Base-by-base conservation (phyloP, 1,140 invertebrate genomes). In the Macrostomum lignano region DNA sequence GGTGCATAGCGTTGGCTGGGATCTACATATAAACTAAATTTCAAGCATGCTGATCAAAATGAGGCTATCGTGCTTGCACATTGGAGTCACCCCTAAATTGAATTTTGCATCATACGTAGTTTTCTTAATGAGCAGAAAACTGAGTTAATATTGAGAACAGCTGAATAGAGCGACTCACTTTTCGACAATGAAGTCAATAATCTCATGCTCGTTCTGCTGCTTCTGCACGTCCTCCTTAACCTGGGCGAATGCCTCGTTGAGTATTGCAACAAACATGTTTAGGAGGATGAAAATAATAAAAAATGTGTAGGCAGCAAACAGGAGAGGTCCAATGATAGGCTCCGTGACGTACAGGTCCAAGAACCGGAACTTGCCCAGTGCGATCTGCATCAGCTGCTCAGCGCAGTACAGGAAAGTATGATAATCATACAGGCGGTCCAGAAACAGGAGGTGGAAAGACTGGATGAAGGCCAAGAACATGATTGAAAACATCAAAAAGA, bases 331-430 rank as follows among this genome's bases (percentile, higher is more conserved):
- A 6, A 62, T 41, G 4, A 63, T 31, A 4, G 58, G 55, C 17
- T 49, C 44, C 3, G 52, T 52, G 17, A 46, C 43, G 25, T 49
- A 44, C 46, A 65, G 59, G 2, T 46, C 49, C 23, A 56, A 49
- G 38, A 66, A 64, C 32, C 63, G 48, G 40, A 65, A 65, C 35
- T 62, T 63, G 11, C 63, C 62, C 36, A 65, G 56, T 45, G 64
- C 58, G 52, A 65, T 64, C 3, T 61, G 48, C 36, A 66, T 53
- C 9, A 52, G 54, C 4, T 61, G 51, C 39, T 66, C 60, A 3
- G 58, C 43, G 3, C 63, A 49, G 7, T 41, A 49, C 20, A 65
- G 36, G 32, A 66, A 58, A 20, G 52, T 62, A 17, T 52, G 52
- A 42, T 63, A 67, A 25, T 49, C 49, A 13, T 45, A 39, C 19